A percentile compares a stretch with the other conserved stretches of the same genome.
Conservation (phyloP, 2,888 invertebrate genomes). For the Harpalus rubripes region DNA sequence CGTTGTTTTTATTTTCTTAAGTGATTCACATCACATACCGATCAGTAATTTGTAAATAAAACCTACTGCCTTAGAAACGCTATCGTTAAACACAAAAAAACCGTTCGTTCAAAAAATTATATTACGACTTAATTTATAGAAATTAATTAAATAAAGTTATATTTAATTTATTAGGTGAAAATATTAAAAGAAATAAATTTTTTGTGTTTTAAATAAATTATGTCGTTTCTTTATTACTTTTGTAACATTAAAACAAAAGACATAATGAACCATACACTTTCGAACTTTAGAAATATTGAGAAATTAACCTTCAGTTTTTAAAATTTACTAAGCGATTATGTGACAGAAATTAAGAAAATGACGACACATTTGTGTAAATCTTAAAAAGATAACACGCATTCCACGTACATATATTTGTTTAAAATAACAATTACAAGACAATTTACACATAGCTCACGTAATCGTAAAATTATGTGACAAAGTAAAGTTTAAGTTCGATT, state of each 20-base stretch:
- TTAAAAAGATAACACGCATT: not conserved
- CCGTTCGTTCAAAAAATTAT: too few species aligned
- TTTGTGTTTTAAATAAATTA: not conserved
- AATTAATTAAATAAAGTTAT: too few species aligned
- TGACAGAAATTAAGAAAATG: not conserved
- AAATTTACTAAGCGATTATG: not conserved
- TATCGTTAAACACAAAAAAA: too few species aligned
- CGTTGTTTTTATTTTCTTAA: too few species aligned
- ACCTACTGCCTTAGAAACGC: too few species aligned
- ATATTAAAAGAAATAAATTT: not conserved
- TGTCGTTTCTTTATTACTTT: not conserved
- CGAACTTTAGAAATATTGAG: not conserved
- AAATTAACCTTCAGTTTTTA: not conserved
- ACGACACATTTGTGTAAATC: not conserved
- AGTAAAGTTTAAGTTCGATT: not conserved
- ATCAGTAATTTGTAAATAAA: too few species aligned
- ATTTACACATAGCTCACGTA: slow-evolving; percentile 2
- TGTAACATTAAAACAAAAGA: slow-evolving; percentile 4
- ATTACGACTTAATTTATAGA: too few species aligned
- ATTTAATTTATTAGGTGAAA: too few species aligned
- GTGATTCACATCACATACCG: too few species aligned
- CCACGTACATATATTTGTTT: not conserved
- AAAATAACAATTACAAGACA: not conserved
- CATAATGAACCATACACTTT: not conserved
- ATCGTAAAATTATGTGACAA: not conserved